Evolutionary conservation across 1,140 invertebrate species (phyloP).

Genomic region (Monochamus saltuarius): DNA sequence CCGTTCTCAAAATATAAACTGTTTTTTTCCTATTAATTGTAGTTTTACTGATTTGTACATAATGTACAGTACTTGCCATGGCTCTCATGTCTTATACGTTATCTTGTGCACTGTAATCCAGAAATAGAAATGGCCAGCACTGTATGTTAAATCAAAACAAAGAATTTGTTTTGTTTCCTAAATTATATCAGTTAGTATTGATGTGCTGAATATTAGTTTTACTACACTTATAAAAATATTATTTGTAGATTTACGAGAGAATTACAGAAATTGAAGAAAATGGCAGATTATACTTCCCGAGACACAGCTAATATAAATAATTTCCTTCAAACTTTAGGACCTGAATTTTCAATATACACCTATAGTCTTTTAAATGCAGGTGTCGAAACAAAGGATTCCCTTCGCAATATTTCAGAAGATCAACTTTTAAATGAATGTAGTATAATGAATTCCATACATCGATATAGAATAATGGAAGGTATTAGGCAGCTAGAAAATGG

Average conservation of each 20-base stretch:
- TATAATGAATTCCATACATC: slow-evolving; percentile 92
- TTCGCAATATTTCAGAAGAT: slow-evolving; percentile 84
- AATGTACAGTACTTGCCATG: too few relatives aligned
- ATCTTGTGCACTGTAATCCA: too few relatives aligned
- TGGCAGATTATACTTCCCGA: slow-evolving; percentile 95
- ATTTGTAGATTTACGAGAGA: slow-evolving; percentile 85
- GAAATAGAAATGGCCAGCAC: too few relatives aligned
- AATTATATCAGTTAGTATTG: too few relatives aligned
- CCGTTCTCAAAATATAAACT: background rate
- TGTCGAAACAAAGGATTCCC: slow-evolving; percentile 78
- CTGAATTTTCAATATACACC: slow-evolving; percentile 94
- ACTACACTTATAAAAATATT: too few relatives aligned
- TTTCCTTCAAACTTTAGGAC: slow-evolving; percentile 83
- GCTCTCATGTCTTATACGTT: too few relatives aligned
- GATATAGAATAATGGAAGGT: slow-evolving; percentile 84
- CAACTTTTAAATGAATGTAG: slow-evolving; percentile 87
- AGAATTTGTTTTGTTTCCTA: background rate
- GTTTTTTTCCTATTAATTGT: background rate
- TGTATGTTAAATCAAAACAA: too few relatives aligned
- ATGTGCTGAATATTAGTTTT: too few relatives aligned
- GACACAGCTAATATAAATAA: slow-evolving; percentile 90
- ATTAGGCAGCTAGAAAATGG: slow-evolving; percentile 61
- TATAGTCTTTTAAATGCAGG: slow-evolving; percentile 96
- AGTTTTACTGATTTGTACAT: too few relatives aligned
- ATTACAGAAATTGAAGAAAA: slow-evolving; percentile 90